These are phyloP conservation scores for Chelonus insularis DNA, from an alignment of 1,140 invertebrate species.

Conservation along the genomic window DNA sequence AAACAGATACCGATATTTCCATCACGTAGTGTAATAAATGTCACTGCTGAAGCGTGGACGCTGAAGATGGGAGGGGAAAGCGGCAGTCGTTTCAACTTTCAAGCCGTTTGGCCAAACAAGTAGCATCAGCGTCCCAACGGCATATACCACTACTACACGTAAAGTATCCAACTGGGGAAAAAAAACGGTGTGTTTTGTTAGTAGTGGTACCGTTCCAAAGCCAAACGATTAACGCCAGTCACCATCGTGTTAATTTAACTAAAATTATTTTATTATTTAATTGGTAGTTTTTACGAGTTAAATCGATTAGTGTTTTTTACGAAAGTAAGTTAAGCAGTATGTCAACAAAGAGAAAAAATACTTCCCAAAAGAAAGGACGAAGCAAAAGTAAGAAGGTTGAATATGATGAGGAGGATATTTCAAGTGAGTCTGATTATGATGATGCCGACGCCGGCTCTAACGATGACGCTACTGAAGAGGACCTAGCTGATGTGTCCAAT, in stretches of 20 bases:
- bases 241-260: conserved; percentile 1
- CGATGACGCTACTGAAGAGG: conserved; percentile 44
- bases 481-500: conserved; percentile 43
- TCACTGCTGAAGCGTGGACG: conserved; percentile 4
- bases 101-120: conserved; percentile 20
- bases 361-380: conserved; percentile 45
- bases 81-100: conserved; percentile 23
- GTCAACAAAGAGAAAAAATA: conserved; percentile 50
- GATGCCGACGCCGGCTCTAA: conserved; percentile 49
- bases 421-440: conserved; percentile 55
- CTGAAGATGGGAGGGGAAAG: background rate
- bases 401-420: conserved; percentile 58
- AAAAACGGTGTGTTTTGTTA: conserved; percentile 1
- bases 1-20: conserved; percentile 24
- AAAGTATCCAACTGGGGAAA: conserved; percentile 10
- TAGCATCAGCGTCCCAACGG: conserved; percentile 11
- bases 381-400: conserved; percentile 52
- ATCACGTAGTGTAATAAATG: conserved; percentile 9
- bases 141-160: conserved; percentile 13
- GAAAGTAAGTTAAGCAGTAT: conserved; percentile 30
- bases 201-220: conserved; percentile 20
- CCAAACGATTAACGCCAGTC: conserved; percentile 25
- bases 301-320: background rate
- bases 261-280: background rate
- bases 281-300: background rate